Evolutionary conservation across 2,113 vertebrate species (phyloP).

Genomic region (Ramphastos sulfuratus): DNA sequence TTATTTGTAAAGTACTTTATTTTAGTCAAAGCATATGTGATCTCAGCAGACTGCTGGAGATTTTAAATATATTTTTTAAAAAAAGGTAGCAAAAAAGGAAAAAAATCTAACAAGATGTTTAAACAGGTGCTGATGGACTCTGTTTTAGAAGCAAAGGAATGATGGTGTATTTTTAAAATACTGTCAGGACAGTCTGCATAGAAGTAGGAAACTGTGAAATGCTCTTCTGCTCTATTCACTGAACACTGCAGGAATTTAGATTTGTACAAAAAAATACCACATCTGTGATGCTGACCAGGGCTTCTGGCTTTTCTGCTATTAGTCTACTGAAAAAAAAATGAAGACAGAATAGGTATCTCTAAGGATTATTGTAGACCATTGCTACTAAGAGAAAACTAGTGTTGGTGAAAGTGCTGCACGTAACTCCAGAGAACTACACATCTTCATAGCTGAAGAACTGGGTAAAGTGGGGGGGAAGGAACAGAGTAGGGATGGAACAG

Average conservation of each 20-base stretch:
- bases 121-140: not conserved
- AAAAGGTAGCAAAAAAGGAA: too few relatives aligned
- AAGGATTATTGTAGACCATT: not conserved
- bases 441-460: not conserved
- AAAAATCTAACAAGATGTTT: not conserved
- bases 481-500: not conserved
- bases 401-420: not conserved
- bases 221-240: not conserved
- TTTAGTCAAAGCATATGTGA: not conserved
- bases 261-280: not conserved
- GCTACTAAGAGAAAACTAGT: not conserved
- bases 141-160: not conserved
- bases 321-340: not conserved
- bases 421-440: not conserved
- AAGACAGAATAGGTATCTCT: not conserved
- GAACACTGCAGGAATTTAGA: not conserved
- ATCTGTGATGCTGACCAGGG: not conserved
- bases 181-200: not conserved
- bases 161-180: not conserved
- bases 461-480: not conserved
- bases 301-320: not conserved
- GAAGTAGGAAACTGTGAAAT: not conserved
- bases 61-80: too few relatives aligned
- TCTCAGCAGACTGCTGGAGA: not conserved
- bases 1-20: not conserved